Evolutionary conservation across 2,888 invertebrate species (phyloP).

Genomic region (Tetranychus truncatus): DNA sequence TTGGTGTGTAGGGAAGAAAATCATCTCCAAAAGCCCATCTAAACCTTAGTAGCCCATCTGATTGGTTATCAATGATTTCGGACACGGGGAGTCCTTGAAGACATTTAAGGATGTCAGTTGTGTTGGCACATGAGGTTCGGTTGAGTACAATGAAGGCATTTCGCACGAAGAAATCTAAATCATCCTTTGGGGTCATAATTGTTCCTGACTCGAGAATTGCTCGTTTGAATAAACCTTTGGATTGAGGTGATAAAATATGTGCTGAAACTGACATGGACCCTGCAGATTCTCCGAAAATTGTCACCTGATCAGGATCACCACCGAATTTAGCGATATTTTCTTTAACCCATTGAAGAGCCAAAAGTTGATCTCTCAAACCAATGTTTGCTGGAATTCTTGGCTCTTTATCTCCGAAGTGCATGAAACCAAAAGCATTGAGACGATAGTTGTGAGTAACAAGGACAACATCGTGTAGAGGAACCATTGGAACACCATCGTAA

Average conservation of each 20-base stretch:
- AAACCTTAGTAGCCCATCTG: background rate
- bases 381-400: conserved; percentile 32
- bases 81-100: background rate
- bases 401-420: conserved; percentile 26
- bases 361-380: conserved; percentile 37
- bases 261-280: conserved; percentile 37
- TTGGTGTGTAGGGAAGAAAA: background rate
- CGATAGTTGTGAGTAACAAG: conserved; percentile 39
- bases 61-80: background rate
- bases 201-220: conserved; percentile 25
- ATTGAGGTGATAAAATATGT: conserved; percentile 18
- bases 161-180: background rate
- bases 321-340: conserved; percentile 28
- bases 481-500: background rate
- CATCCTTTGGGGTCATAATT: background rate
- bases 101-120: background rate
- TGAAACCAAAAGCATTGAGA: conserved; percentile 35
- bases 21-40: background rate
- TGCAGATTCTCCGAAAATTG: conserved; percentile 38
- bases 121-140: background rate
- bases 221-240: conserved; percentile 23
- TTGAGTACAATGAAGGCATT: background rate
- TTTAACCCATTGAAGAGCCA: conserved; percentile 31
- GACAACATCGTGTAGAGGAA: conserved; percentile 34
- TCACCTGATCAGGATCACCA: conserved; percentile 30